These are phyloP conservation scores for Damaliscus lunatus DNA, from an alignment of 2,113 vertebrate species.

Conservation along the genomic window DNA sequence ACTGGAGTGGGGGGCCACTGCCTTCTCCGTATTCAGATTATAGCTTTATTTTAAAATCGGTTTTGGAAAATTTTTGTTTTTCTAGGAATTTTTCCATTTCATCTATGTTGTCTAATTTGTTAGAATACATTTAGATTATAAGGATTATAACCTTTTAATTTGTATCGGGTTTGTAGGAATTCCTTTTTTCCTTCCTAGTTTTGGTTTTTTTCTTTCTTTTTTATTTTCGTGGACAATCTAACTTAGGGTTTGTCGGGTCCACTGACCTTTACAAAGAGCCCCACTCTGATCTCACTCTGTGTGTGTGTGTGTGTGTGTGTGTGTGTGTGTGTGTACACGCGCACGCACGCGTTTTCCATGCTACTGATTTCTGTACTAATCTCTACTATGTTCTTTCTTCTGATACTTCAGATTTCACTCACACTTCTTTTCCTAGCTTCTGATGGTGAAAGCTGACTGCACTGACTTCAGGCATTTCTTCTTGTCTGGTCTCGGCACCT, in stretches of 20 bases:
- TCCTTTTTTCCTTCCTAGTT: not conserved
- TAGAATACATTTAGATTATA: not conserved
- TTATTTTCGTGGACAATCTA: not conserved
- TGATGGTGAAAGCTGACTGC: not conserved
- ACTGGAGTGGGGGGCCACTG: too few species aligned
- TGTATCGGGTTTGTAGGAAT: not conserved
- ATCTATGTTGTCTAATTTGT: not conserved
- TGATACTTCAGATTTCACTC: not conserved
- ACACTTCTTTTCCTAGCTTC: not conserved
- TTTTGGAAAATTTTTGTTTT: not conserved
- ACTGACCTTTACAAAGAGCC: not conserved
- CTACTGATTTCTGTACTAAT: not conserved
- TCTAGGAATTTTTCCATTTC: not conserved
- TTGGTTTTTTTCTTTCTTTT: not conserved
- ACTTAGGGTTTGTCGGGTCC: not conserved
- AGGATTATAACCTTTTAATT: not conserved
- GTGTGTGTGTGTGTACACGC: fast-evolving
- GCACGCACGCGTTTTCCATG: fast-evolving
- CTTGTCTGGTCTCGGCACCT: not conserved
- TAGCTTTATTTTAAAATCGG: not conserved
- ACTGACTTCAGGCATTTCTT: not conserved
- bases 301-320: not conserved
- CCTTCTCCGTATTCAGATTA: not conserved
- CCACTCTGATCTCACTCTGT: not conserved
- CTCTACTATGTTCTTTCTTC: not conserved